A percentile compares a stretch with the other conserved stretches of the same genome.
phyloP scores from a whole-genome alignment of 2,113 vertebrate genomes.

The Ciconia boyciana region DNA sequence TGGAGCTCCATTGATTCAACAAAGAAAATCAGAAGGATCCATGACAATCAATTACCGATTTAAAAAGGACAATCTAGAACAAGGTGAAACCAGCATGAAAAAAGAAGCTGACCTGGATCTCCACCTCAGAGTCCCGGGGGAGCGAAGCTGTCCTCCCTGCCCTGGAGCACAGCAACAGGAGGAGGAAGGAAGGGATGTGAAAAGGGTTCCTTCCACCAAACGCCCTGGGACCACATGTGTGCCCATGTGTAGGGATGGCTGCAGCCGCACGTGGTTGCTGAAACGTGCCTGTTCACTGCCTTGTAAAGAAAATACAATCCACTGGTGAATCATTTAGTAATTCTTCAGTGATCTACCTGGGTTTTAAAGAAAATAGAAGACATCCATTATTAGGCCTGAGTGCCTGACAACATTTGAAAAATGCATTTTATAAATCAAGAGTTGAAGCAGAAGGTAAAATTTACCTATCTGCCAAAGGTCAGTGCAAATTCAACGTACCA shows the following conservation, averaged over 20 bases:
- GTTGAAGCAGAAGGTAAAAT: not conserved
- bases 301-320: not conserved
- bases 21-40: not conserved
- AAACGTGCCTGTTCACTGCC: not conserved
- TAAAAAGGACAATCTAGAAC: not conserved
- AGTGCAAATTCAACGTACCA: not conserved
- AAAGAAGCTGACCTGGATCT: not conserved
- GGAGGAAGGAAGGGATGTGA: not conserved
- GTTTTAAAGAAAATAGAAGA: not conserved
- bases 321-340: not conserved
- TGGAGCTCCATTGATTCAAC: not conserved
- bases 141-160: not conserved
- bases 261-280: not conserved
- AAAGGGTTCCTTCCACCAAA: not conserved
- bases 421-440: not conserved
- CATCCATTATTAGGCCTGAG: not conserved
- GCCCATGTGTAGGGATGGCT: not conserved
- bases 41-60: not conserved
- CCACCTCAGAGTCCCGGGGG: accelerated
- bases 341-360: not conserved
- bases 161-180: not conserved
- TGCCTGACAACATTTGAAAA: not conserved
- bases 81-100: not conserved
- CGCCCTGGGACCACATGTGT: accelerated
- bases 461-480: not conserved